These are phyloP conservation scores for Pungitius pungitius DNA, from an alignment of 2,113 vertebrate species.

Conservation along the genomic window DNA sequence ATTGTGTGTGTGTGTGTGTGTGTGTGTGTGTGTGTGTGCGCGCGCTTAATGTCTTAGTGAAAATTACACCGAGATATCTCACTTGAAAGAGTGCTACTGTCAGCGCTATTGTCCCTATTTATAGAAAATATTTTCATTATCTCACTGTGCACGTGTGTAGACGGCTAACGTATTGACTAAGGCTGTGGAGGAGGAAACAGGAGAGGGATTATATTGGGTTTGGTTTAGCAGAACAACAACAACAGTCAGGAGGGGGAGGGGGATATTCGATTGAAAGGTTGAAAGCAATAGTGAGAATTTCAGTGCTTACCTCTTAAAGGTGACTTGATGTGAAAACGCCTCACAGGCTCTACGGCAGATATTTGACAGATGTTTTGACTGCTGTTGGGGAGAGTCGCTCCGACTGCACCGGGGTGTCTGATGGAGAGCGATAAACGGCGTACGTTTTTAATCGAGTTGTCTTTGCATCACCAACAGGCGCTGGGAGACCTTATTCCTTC, in stretches of 20 bases:
- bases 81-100: constrained; percentile 75
- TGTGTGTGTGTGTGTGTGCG: constrained; percentile 29
- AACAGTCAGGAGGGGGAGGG: constrained; percentile 37
- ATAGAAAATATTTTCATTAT: constrained; percentile 83
- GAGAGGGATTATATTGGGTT: constrained; percentile 63
- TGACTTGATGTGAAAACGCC: constrained; percentile 62
- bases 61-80: constrained; percentile 74
- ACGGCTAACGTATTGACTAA: constrained; percentile 70
- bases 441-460: constrained; percentile 23
- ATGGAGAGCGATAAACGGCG: constrained; percentile 29
- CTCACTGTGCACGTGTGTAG: constrained; percentile 63
- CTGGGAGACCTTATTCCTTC: background rate
- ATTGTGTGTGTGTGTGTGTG: constrained; percentile 28
- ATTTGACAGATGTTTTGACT: constrained; percentile 58
- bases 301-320: constrained; percentile 59
- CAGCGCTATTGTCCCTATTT: constrained; percentile 80
- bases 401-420: constrained; percentile 31
- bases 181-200: constrained; percentile 52
- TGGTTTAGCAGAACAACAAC: constrained; percentile 52
- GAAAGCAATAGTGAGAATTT: constrained; percentile 48
- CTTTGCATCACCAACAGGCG: constrained; percentile 14
- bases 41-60: constrained; percentile 29
- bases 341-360: constrained; percentile 56
- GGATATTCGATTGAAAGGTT: constrained; percentile 53
- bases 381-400: constrained; percentile 40